These are phyloP conservation scores for Achlya flavicornis DNA, from an alignment of 2,888 invertebrate species.

Conservation along the genomic window DNA sequence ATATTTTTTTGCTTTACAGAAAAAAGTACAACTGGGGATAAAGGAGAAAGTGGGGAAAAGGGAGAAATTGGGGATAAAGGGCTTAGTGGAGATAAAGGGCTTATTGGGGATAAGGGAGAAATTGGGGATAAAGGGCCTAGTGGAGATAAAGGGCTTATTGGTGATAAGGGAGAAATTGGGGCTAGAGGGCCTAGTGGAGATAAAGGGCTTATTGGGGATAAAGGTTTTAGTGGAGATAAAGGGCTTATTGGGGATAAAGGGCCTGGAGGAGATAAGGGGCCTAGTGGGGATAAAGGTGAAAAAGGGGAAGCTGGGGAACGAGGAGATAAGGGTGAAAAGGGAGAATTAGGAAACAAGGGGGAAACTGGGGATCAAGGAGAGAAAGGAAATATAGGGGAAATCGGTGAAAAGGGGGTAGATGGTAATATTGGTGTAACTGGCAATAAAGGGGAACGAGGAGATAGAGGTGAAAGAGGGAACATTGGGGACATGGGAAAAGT, in stretches of 20 bases:
- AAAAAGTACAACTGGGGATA: not conserved
- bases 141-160: slow-evolving; percentile 33
- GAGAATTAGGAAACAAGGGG: slow-evolving; percentile 39
- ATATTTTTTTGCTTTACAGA: not conserved
- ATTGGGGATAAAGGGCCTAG: slow-evolving; percentile 29
- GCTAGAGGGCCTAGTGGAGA: no score
- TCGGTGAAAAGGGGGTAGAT: slow-evolving; percentile 34
- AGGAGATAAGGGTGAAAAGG: slow-evolving; percentile 26
- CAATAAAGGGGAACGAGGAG: not conserved
- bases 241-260: no score
- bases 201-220: no score
- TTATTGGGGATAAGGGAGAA: slow-evolving; percentile 39
- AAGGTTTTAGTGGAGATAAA: not conserved
- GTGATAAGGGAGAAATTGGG: no score
- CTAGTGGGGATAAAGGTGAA: not conserved
- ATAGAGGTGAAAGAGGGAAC: not conserved
- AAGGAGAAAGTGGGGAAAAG: no score
- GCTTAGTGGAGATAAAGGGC: slow-evolving; percentile 10
- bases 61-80: no score
- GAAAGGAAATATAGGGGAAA: slow-evolving; percentile 33
- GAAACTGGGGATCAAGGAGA: slow-evolving; percentile 30
- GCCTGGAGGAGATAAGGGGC: no score
- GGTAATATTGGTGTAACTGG: slow-evolving; percentile 26
- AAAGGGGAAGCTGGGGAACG: slow-evolving; percentile 12
- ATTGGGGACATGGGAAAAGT: not conserved